Percentiles rank a stretch among this genome's conserved stretches.
Conservation (phyloP, 2,113 vertebrate genomes). For the Zonotrichia leucophrys region DNA sequence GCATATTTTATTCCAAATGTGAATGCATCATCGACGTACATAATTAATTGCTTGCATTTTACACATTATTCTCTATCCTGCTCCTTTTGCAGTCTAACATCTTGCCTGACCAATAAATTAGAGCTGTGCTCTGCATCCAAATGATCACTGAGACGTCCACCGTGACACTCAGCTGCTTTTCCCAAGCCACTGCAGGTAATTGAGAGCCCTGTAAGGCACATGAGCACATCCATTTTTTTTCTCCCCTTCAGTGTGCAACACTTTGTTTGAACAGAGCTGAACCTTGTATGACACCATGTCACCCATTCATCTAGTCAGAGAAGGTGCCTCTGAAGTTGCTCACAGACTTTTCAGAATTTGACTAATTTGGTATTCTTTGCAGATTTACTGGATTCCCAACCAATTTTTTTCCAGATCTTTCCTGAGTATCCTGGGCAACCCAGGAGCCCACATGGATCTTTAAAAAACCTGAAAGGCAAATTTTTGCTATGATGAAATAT, state of each 20-base stretch:
- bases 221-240: background rate
- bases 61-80: background rate
- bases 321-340: background rate
- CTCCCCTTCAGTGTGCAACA: background rate
- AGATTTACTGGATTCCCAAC: background rate
- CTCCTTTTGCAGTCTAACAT: slow-evolving; percentile 1
- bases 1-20: slow-evolving; percentile 3
- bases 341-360: background rate
- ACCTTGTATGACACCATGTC: background rate
- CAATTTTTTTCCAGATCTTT: background rate
- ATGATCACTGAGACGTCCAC: background rate
- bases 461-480: background rate
- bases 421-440: background rate
- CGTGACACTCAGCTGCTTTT: slow-evolving; percentile 24
- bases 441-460: background rate
- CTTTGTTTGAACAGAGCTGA: slow-evolving; percentile 40
- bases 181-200: slow-evolving; percentile 7
- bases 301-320: background rate
- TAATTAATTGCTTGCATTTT: slow-evolving; percentile 42
- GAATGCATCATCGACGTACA: background rate
- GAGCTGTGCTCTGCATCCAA: slow-evolving; percentile 26
- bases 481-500: background rate
- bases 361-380: background rate
- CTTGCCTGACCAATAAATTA: slow-evolving; percentile 34
- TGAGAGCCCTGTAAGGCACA: slow-evolving; percentile 3